These are phyloP conservation scores for Hyppa rectilinea DNA, from an alignment of 2,888 invertebrate genomes.

Conservation along the genomic window DNA sequence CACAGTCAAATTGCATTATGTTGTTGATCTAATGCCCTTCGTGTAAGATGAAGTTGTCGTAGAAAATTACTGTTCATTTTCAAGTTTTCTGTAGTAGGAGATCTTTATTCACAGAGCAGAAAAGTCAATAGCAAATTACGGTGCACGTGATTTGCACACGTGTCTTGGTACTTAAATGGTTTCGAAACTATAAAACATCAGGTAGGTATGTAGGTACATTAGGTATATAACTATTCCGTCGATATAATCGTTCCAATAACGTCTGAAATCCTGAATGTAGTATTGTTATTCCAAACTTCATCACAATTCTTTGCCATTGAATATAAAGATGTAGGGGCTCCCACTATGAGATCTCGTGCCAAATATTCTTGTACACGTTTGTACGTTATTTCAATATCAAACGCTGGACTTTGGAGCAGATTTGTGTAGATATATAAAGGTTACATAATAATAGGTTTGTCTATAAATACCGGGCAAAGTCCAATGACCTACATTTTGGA, in stretches of 20 bases:
- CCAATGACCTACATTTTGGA: slow-evolving; percentile 66
- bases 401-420: slow-evolving; percentile 67
- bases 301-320: slow-evolving; percentile 46
- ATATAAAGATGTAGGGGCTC: slow-evolving; percentile 42
- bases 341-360: slow-evolving; percentile 67
- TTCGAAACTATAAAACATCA: slow-evolving; percentile 17
- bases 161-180: slow-evolving; percentile 3
- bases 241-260: slow-evolving; percentile 22
- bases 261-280: slow-evolving; percentile 23
- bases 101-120: slow-evolving; percentile 11
- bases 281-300: slow-evolving; percentile 41
- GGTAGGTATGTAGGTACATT: neutral
- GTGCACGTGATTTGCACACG: slow-evolving; percentile 20
- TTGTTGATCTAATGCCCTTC: slow-evolving; percentile 46
- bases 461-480: slow-evolving; percentile 64
- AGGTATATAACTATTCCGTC: neutral
- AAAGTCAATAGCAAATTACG: slow-evolving; percentile 28
- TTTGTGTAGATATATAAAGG: slow-evolving; percentile 53
- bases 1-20: slow-evolving; percentile 3
- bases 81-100: slow-evolving; percentile 5
- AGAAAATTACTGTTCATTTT: slow-evolving; percentile 33
- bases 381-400: slow-evolving; percentile 71
- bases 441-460: slow-evolving; percentile 48
- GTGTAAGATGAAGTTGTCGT: slow-evolving; percentile 28
- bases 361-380: slow-evolving; percentile 71